These are phyloP conservation scores for Hydrotaea diabolus DNA, from an alignment of 2,888 invertebrate genomes.

Conservation along the genomic window DNA sequence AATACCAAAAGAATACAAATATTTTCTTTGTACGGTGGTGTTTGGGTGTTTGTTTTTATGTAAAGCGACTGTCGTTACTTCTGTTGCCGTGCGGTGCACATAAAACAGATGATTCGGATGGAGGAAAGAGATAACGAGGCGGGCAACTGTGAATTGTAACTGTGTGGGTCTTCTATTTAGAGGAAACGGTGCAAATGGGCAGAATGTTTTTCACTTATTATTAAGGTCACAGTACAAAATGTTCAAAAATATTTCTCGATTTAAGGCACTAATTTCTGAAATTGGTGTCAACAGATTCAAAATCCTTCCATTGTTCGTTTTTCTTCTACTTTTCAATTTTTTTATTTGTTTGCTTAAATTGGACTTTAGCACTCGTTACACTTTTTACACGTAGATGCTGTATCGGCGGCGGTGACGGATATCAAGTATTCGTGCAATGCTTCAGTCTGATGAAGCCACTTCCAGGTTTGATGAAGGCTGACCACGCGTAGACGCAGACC, in stretches of 20 bases:
- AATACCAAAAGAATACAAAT: slow-evolving; percentile 18
- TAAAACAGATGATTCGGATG: slow-evolving; percentile 37
- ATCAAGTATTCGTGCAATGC: slow-evolving; percentile 93
- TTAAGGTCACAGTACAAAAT: slow-evolving; percentile 46
- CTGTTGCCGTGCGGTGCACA: slow-evolving; percentile 44
- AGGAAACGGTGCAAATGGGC: neutral
- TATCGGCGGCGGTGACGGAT: slow-evolving; percentile 88
- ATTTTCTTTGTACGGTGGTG: slow-evolving; percentile 1
- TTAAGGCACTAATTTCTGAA: slow-evolving; percentile 40
- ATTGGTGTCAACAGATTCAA: slow-evolving; percentile 40
- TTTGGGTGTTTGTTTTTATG: slow-evolving; percentile 35
- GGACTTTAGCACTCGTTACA: slow-evolving; percentile 70
- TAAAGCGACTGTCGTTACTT: slow-evolving; percentile 21
- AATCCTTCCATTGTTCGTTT: slow-evolving; percentile 22
- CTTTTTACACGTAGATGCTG: slow-evolving; percentile 80
- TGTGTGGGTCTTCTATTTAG: neutral
- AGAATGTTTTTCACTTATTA: slow-evolving; percentile 37
- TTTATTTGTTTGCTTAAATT: slow-evolving; percentile 66
- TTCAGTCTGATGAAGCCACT: slow-evolving; percentile 96
- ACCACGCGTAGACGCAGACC: slow-evolving; percentile 94
- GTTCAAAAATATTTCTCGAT: slow-evolving; percentile 36
- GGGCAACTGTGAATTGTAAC: neutral
- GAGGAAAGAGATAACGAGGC: neutral
- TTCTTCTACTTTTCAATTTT: slow-evolving; percentile 1
- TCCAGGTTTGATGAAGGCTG: slow-evolving; percentile 95